phyloP scores from a whole-genome alignment of 2,797 vertebrate species.

The Eremophila alpestris region DNA sequence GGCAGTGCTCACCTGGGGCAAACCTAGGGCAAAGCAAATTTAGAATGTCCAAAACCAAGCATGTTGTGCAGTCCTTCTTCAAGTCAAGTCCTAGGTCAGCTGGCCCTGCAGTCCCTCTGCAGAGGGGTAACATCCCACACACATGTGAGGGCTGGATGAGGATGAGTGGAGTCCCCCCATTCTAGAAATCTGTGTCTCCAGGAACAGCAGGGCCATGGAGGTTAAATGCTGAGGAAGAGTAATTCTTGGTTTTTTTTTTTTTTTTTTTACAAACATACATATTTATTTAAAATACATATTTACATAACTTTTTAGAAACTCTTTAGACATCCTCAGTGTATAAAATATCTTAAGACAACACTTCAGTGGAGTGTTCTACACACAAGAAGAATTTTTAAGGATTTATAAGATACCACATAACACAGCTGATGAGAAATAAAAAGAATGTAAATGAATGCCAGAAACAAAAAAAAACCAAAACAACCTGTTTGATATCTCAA shows the following conservation, averaged over 20 bases:
- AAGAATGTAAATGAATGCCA: neutral
- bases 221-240: neutral
- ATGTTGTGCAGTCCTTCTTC: neutral
- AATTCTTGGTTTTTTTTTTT: neutral
- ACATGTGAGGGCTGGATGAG: neutral
- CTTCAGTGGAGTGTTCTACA: neutral
- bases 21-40: neutral
- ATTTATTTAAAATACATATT: neutral
- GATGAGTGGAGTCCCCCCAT: neutral
- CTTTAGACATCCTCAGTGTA: neutral
- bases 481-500: neutral
- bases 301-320: neutral
- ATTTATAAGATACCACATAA: neutral
- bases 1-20: neutral
- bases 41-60: neutral
- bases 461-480: neutral
- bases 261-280: neutral
- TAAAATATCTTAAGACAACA: neutral
- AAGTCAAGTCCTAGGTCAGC: neutral
- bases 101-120: neutral
- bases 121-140: neutral
- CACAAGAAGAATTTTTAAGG: neutral
- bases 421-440: neutral
- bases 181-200: neutral
- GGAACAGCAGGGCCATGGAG: fast-evolving